A percentile compares a stretch with the other conserved stretches of the same genome.
These are phyloP conservation scores for Leptinotarsa juncta DNA, from an alignment of 2,888 invertebrate genomes.

Conservation along the genomic window DNA sequence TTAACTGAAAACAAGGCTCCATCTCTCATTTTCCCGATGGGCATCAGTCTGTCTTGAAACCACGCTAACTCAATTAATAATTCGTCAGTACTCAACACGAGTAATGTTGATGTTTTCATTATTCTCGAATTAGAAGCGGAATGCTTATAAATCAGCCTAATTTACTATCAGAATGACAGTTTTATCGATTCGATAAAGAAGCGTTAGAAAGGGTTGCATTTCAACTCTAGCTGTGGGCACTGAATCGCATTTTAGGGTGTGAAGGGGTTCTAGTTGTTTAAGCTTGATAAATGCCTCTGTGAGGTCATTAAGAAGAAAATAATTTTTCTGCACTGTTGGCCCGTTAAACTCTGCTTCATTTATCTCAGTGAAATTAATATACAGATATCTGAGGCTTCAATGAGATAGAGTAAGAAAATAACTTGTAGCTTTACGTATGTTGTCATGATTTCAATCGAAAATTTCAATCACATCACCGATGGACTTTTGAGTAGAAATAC, in stretches of 20 bases:
- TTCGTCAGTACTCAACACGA: conserved; percentile 20
- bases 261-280: conserved; percentile 56
- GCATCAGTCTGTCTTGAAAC: not conserved
- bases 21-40: conserved; percentile 11
- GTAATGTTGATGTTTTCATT: conserved; percentile 36
- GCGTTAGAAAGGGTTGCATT: conserved; percentile 56
- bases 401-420: too few species aligned
- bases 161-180: conserved; percentile 63
- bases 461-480: too few species aligned
- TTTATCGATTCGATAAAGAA: conserved; percentile 66
- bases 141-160: conserved; percentile 62
- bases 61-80: conserved; percentile 3
- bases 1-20: not conserved
- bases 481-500: too few species aligned
- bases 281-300: conserved; percentile 55
- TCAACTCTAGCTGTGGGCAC: conserved; percentile 44
- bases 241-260: conserved; percentile 46
- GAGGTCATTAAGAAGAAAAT: conserved; percentile 65
- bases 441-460: too few species aligned
- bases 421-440: too few species aligned
- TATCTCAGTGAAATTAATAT: not conserved
- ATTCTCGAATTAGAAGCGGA: conserved; percentile 42
- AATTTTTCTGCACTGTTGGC: conserved; percentile 54
- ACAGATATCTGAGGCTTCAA: not conserved
- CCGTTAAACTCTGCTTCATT: not conserved